Base-by-base conservation (phyloP, 1,140 invertebrate species). In the Colletes latitarsis region DNA sequence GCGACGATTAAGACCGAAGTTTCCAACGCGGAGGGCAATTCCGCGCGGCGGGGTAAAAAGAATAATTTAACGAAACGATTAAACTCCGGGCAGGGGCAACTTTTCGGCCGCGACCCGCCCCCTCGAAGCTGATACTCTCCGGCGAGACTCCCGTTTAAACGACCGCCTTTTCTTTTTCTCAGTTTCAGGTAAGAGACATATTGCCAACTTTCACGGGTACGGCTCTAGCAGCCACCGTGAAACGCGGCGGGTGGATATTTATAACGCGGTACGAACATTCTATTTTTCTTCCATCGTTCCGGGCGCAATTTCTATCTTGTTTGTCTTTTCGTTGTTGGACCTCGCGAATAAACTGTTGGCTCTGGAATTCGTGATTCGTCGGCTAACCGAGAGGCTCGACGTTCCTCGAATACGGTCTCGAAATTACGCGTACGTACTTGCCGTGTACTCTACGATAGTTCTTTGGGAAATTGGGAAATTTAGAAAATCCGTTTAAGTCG, bases 101-200 rank as follows among this genome's bases (percentile, higher is more conserved):
- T 83, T 87, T 83, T 87, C 77, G 73, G 49, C 17, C 62, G 39
- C 60, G 73, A 68, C 60, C 67, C 57, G 43, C 41, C 68, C 52
- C 19, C 55, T 68, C 49, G 52, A 15, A 69, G 68, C 55, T 73
- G 60, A 85, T 84, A 75, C 68, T 55, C 39, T 9, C 3, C 57
- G 39, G 60, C 62, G 52, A 58, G 58, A 75, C 49, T 71, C 39
- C 52, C 21, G 57, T 81, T 77, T 85, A 82, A 84, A 79, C 19
- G 49, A 82, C 19, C 43, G 4, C 41, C 15, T 64, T 15, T 67
- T 82, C 10, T 77, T 78, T 88, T 84, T 81, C 17, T 91, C 62
- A 83, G 88, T 89, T 89, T 75, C 90, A 89, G 86, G 88, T 91
- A 88, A 91, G 87, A 86, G 71, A 87, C 72, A 74, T 43, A 58